phyloP scores from a whole-genome alignment of 1,140 invertebrate species.

The Chlorops oryzae region DNA sequence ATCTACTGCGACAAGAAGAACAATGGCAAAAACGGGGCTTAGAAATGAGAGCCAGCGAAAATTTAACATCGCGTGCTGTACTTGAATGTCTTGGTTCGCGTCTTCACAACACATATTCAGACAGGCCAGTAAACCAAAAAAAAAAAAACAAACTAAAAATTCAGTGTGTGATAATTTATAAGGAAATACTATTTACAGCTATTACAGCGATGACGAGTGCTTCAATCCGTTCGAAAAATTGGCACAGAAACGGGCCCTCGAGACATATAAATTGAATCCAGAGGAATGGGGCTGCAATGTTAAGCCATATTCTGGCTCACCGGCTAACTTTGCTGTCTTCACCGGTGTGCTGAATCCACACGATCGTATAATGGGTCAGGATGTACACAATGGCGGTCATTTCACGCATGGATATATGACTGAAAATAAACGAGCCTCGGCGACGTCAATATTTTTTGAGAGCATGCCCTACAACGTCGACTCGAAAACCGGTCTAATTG shows the following conservation, averaged over 20 bases:
- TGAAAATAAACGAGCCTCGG: slow-evolving; percentile 85
- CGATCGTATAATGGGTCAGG: slow-evolving; percentile 93
- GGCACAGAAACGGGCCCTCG: slow-evolving; percentile 79
- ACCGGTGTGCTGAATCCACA: slow-evolving; percentile 84
- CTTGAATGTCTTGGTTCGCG: slow-evolving; percentile 87
- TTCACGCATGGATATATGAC: slow-evolving; percentile 93
- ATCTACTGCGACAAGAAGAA: slow-evolving; percentile 82
- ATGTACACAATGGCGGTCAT: slow-evolving; percentile 95
- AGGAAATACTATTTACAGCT: slow-evolving; percentile 51
- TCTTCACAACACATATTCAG: slow-evolving; percentile 96
- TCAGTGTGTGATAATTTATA: no score
- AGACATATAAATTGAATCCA: slow-evolving; percentile 75
- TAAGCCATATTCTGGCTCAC: slow-evolving; percentile 94
- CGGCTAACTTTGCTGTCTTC: slow-evolving; percentile 95
- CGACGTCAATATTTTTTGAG: slow-evolving; percentile 96
- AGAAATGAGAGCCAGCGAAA: slow-evolving; percentile 96
- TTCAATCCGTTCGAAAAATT: slow-evolving; percentile 92
- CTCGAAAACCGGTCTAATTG: slow-evolving; percentile 80
- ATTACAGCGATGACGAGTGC: slow-evolving; percentile 95
- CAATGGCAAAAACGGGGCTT: slow-evolving; percentile 76
- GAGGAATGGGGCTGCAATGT: slow-evolving; percentile 97
- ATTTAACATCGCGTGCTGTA: slow-evolving; percentile 91
- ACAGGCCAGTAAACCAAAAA: slow-evolving; percentile 84
- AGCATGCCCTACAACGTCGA: slow-evolving; percentile 97
- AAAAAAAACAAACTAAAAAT: slow-evolving; percentile 2